Percentiles rank a stretch among this genome's conserved stretches.
Evolutionary conservation across 2,888 invertebrate genomes (phyloP).

Genomic region (Lasioglossum oenotherae): DNA sequence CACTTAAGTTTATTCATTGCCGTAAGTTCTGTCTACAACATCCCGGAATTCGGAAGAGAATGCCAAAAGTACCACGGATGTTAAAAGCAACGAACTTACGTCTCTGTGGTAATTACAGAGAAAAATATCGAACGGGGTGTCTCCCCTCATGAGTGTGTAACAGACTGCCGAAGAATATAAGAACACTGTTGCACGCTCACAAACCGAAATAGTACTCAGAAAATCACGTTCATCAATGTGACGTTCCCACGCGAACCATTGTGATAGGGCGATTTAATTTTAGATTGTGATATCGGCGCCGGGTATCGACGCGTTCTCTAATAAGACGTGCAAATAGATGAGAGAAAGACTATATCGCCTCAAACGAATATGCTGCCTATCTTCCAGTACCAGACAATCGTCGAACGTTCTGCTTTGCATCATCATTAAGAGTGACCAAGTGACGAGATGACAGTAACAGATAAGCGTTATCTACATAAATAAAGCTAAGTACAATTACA

Average conservation of each 20-base stretch:
- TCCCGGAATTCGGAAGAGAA: slow-evolving; percentile 10
- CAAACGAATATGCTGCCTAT: neutral
- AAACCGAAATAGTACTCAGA: slow-evolving; percentile 10
- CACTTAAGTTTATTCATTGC: slow-evolving; percentile 20
- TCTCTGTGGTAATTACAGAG: neutral
- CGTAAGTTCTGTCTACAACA: neutral
- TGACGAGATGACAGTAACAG: neutral
- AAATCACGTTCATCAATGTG: slow-evolving; percentile 40
- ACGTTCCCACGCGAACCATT: slow-evolving; percentile 54
- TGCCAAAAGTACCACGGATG: neutral
- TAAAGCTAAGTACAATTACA: neutral
- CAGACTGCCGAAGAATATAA: no score
- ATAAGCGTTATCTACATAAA: neutral
- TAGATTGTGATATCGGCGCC: slow-evolving; percentile 47
- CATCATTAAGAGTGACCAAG: neutral
- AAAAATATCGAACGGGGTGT: neutral
- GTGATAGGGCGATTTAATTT: slow-evolving; percentile 60
- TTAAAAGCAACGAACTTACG: neutral
- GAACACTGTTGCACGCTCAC: neutral
- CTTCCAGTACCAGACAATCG: neutral
- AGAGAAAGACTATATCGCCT: slow-evolving; percentile 5
- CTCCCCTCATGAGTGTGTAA: no score
- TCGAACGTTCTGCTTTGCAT: neutral
- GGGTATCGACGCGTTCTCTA: slow-evolving; percentile 9
- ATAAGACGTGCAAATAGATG: slow-evolving; percentile 20